These are phyloP conservation scores for Leptinotarsa lineolata DNA, from an alignment of 1,140 invertebrate genomes.

Conservation along the genomic window DNA sequence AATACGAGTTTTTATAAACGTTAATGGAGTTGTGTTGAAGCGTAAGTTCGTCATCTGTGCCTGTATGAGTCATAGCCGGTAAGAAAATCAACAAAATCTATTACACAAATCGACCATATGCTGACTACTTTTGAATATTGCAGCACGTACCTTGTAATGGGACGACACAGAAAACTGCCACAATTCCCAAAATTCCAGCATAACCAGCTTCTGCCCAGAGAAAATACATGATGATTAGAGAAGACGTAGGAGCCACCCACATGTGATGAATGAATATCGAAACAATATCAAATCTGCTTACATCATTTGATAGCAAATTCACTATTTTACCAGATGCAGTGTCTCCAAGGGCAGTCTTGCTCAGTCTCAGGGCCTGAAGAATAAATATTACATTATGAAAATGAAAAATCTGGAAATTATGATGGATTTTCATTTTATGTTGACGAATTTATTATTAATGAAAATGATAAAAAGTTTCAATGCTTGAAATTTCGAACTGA, in stretches of 20 bases:
- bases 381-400: no score
- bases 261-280: conserved; percentile 65
- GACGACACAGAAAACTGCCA: conserved; percentile 70
- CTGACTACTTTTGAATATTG: background rate
- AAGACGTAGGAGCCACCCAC: conserved; percentile 69
- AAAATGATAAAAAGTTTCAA: no score
- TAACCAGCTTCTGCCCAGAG: conserved; percentile 68
- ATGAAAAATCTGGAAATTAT: no score
- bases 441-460: no score
- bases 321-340: conserved; percentile 85
- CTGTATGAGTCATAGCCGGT: no score
- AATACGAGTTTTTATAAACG: background rate
- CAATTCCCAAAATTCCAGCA: conserved; percentile 70
- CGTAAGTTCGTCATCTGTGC: no score
- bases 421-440: no score
- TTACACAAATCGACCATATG: background rate
- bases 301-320: conserved; percentile 82
- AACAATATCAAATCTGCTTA: conserved; percentile 67
- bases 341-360: conserved; percentile 69
- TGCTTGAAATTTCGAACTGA: no score
- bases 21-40: no score
- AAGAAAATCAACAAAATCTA: background rate
- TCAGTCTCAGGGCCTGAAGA: conserved; percentile 62
- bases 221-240: conserved; percentile 66
- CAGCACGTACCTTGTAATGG: conserved; percentile 70